A percentile compares a stretch with the other conserved stretches of the same genome.
Evolutionary conservation across 2,113 vertebrate species (phyloP).

Genomic region (Mustelus asterias): DNA sequence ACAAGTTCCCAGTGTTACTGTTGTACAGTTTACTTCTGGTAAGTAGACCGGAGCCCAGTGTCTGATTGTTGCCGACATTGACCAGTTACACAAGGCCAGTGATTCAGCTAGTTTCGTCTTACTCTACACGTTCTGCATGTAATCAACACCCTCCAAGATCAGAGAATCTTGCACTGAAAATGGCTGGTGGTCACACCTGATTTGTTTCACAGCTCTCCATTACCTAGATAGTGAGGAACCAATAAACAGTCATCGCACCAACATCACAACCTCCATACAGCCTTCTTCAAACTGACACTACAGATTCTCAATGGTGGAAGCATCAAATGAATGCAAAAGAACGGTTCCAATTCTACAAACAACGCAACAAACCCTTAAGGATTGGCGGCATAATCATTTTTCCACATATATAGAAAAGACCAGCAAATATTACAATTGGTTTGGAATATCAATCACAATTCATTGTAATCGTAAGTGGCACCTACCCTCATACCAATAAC

Average conservation of each 20-base stretch:
- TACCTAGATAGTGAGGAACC: background rate
- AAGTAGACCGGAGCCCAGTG: background rate
- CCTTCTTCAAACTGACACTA: background rate
- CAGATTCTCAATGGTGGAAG: background rate
- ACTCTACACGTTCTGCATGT: background rate
- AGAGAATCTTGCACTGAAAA: too few relatives aligned
- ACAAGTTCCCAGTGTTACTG: background rate
- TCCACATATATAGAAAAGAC: too few relatives aligned
- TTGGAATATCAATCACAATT: too few relatives aligned
- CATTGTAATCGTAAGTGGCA: too few relatives aligned
- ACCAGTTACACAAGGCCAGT: background rate
- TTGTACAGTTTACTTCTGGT: background rate
- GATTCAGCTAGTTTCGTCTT: slow-evolving; percentile 1
- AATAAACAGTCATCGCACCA: background rate
- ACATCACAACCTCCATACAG: background rate
- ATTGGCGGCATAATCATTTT: too few relatives aligned
- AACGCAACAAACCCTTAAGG: too few relatives aligned
- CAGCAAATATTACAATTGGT: too few relatives aligned
- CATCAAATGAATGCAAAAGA: background rate
- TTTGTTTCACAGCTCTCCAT: background rate
- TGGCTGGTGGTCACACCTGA: background rate
- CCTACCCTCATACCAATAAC: too few relatives aligned
- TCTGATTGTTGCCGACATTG: background rate
- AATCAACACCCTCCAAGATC: slow-evolving; percentile 26
- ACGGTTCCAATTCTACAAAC: background rate